Conservation (phyloP, 2,113 vertebrate genomes). For the Ctenodactylus gundi region DNA sequence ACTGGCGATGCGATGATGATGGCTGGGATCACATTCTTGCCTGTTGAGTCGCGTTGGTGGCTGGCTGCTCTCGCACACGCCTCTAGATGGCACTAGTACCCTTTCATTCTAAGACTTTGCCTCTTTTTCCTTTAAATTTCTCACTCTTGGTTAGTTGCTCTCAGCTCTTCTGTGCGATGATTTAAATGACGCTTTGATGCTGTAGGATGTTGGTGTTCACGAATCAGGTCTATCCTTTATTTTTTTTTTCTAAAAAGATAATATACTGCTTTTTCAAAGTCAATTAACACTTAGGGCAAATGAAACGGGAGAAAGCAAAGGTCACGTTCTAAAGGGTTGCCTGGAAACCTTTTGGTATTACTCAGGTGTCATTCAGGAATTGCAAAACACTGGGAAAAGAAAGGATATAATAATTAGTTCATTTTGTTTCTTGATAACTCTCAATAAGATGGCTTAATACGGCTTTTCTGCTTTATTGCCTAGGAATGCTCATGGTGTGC, state of each 20-base stretch:
- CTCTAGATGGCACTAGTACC: conserved; percentile 85
- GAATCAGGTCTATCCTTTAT: conserved; percentile 76
- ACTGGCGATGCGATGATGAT: background rate
- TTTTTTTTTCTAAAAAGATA: conserved; percentile 83
- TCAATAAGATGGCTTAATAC: conserved; percentile 79
- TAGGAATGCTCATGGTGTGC: conserved; percentile 38
- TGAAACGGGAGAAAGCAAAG: conserved; percentile 85
- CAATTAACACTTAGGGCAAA: conserved; percentile 89
- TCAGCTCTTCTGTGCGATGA: conserved; percentile 77
- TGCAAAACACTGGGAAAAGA: conserved; percentile 79
- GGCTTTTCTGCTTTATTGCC: conserved; percentile 78
- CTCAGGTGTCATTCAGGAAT: conserved; percentile 80
- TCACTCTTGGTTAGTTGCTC: conserved; percentile 78
- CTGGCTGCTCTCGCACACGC: background rate
- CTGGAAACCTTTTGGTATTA: conserved; percentile 81
- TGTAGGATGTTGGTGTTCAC: conserved; percentile 83
- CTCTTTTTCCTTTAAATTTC: conserved; percentile 36
- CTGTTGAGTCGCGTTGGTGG: background rate
- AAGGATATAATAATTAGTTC: conserved; percentile 85
- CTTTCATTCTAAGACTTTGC: conserved; percentile 69
- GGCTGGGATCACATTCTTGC: background rate
- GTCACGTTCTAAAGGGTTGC: conserved; percentile 84
- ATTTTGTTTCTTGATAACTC: conserved; percentile 81
- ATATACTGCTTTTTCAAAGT: conserved; percentile 89
- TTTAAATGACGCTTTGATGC: conserved; percentile 85